phyloP scores from a whole-genome alignment of 23 tunicate species.

The Diplosoma virens region DNA sequence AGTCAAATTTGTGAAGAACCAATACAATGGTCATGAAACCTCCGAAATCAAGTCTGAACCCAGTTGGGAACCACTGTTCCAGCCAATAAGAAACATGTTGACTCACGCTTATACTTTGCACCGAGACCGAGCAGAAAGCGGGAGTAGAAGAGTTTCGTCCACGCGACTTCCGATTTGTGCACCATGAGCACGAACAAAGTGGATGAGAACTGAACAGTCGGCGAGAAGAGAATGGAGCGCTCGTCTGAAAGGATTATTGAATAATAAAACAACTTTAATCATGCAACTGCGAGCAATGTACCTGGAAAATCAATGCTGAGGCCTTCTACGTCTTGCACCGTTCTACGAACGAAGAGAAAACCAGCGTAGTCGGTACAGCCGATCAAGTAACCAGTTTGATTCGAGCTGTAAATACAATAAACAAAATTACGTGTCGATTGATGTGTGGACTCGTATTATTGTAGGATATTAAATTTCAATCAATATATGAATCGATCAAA shows the following conservation, averaged over 20 bases:
- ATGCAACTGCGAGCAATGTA: neutral
- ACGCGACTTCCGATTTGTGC: slow-evolving; percentile 63
- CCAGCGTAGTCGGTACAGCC: slow-evolving; percentile 56
- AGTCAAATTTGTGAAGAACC: no score
- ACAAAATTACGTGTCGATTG: no score
- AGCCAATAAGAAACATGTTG: no score
- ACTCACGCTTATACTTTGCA: slow-evolving; percentile 53
- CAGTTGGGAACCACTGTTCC: no score
- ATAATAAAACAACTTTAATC: neutral
- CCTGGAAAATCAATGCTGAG: neutral
- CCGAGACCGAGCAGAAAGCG: slow-evolving; percentile 75
- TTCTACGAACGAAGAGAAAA: slow-evolving; percentile 55
- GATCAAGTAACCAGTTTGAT: slow-evolving; percentile 7
- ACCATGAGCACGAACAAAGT: slow-evolving; percentile 75
- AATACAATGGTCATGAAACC: no score
- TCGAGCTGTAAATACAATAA: slow-evolving; percentile 4
- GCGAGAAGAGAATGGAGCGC: neutral
- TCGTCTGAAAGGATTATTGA: neutral
- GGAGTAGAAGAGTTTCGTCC: slow-evolving; percentile 68
- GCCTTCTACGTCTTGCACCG: slow-evolving; percentile 40
- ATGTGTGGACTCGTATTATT: no score
- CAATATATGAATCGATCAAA: no score
- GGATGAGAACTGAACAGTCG: slow-evolving; percentile 43
- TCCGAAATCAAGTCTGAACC: no score
- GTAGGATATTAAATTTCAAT: no score